These are phyloP conservation scores for Dinomys branickii DNA, from an alignment of 2,113 vertebrate genomes.

Conservation along the genomic window DNA sequence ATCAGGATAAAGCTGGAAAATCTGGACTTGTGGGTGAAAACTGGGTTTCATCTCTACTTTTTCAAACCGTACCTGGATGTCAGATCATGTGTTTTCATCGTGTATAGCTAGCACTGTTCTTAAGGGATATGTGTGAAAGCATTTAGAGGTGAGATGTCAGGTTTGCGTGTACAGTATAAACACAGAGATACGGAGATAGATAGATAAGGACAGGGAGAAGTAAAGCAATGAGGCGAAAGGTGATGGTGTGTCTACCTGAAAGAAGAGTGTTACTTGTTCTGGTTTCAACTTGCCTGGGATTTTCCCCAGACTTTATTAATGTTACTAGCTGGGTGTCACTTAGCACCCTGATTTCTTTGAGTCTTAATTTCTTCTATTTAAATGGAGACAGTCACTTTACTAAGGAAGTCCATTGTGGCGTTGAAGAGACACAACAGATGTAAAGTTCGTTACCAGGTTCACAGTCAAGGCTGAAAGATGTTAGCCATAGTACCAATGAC, in stretches of 20 bases:
- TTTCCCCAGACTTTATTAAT: background rate
- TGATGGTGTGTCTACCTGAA: background rate
- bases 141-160: background rate
- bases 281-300: background rate
- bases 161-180: background rate
- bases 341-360: background rate
- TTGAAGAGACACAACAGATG: background rate
- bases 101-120: background rate
- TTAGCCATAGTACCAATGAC: accelerated
- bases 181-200: background rate
- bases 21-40: background rate
- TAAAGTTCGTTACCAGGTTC: background rate
- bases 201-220: background rate
- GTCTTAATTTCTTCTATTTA: constrained; percentile 25
- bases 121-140: background rate
- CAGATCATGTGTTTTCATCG: background rate
- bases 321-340: background rate
- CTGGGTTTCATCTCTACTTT: background rate
- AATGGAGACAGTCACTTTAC: background rate
- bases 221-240: background rate
- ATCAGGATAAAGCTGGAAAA: background rate
- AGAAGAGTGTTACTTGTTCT: background rate
- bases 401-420: background rate
- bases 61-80: background rate
- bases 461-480: background rate